phyloP scores from a whole-genome alignment of 2,113 vertebrate genomes.

The Astur gentilis region DNA sequence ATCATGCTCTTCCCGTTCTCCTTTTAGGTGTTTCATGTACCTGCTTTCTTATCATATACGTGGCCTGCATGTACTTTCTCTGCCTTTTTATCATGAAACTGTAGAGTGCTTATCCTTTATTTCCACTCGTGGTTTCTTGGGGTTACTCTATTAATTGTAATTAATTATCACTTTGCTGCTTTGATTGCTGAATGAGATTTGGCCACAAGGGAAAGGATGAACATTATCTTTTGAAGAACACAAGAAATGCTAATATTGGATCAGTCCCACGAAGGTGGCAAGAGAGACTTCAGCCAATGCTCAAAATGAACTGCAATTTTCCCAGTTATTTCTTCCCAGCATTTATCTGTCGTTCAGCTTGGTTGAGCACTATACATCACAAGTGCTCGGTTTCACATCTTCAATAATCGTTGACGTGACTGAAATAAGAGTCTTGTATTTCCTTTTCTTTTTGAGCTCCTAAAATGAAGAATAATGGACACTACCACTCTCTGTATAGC shows the following conservation, averaged over 20 bases:
- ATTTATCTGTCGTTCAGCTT: not conserved
- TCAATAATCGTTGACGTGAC: not conserved
- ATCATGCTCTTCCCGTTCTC: not conserved
- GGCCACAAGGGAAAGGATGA: not conserved
- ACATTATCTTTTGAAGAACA: not conserved
- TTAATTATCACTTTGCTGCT: not conserved
- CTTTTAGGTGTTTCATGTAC: not conserved
- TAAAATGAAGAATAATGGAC: not conserved
- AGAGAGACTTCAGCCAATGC: not conserved
- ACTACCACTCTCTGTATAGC: not conserved
- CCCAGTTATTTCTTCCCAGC: not conserved
- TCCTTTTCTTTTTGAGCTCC: not conserved
- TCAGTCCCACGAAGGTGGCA: not conserved
- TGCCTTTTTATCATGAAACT: not conserved
- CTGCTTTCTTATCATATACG: not conserved
- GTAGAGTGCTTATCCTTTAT: not conserved
- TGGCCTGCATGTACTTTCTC: not conserved
- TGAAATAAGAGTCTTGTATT: not conserved
- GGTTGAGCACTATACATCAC: not conserved
- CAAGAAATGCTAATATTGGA: not conserved
- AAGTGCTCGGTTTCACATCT: not conserved
- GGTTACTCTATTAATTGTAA: not conserved
- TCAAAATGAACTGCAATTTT: not conserved
- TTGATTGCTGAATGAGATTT: not conserved
- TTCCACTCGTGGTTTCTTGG: not conserved